A percentile compares a stretch with the other conserved stretches of the same genome.
These are phyloP conservation scores for Syncerus caffer DNA, from an alignment of 2,797 vertebrate species.

Conservation along the genomic window DNA sequence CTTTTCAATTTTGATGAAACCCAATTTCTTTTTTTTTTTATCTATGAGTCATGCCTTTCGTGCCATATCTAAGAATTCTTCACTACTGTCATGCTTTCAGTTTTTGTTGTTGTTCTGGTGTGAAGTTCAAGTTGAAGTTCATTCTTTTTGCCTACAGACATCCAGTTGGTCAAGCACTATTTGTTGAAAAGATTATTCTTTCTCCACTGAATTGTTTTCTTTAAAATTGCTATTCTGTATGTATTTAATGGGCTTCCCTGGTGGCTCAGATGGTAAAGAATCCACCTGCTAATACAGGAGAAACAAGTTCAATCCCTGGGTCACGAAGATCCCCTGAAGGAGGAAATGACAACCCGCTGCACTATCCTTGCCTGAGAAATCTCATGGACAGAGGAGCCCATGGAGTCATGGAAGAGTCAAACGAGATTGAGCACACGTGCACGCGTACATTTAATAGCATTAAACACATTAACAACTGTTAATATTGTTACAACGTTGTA, in stretches of 20 bases:
- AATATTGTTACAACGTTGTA: not conserved
- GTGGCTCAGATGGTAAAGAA: not conserved
- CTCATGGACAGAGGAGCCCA: not conserved
- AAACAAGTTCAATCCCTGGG: not conserved
- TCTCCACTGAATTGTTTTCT: not conserved
- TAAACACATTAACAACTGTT: not conserved
- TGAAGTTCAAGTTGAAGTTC: not conserved
- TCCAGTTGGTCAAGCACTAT: not conserved
- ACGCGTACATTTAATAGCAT: not conserved
- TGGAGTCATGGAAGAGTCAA: accelerated
- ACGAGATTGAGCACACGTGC: not conserved
- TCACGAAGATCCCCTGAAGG: not conserved
- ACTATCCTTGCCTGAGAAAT: not conserved
- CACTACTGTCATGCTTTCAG: not conserved
- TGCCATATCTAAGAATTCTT: not conserved
- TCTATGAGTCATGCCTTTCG: not conserved
- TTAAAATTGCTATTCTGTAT: not conserved
- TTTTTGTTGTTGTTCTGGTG: not conserved
- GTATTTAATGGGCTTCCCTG: not conserved
- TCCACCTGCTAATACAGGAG: not conserved
- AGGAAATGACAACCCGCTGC: not conserved
- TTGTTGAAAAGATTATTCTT: not conserved
- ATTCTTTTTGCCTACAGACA: not conserved
- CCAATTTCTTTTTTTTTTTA: not conserved
- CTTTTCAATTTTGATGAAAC: not conserved